Evolutionary conservation across 2,888 invertebrate species (phyloP).

Genomic region (Hypselothyrea guttata): DNA sequence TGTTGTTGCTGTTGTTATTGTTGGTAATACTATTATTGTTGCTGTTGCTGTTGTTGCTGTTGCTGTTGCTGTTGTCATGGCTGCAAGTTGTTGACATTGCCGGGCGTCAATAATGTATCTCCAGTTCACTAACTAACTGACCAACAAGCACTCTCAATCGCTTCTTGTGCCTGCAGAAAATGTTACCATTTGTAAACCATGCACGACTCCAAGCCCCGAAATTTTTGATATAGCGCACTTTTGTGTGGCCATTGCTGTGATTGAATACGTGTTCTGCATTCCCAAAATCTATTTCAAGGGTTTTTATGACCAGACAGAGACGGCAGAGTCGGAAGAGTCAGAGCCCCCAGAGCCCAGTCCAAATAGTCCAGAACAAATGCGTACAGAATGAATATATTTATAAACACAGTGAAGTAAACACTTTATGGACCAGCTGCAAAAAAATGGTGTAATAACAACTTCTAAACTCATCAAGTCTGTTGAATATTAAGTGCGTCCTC

Average conservation of each 20-base stretch:
- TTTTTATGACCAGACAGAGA: conserved; percentile 52
- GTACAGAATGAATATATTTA: conserved; percentile 52
- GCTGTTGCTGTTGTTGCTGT: conserved; percentile 45
- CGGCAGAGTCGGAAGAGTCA: background rate
- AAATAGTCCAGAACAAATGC: conserved; percentile 22
- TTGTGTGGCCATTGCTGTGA: conserved; percentile 78
- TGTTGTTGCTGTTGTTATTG: conserved; percentile 39
- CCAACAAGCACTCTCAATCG: conserved; percentile 21
- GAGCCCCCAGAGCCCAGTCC: conserved; percentile 2
- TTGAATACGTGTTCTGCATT: conserved; percentile 71
- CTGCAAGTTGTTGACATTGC: conserved; percentile 77
- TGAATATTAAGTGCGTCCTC: conserved; percentile 15
- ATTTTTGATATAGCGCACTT: conserved; percentile 76
- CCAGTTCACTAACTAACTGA: conserved; percentile 62
- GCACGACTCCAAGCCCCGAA: conserved; percentile 55
- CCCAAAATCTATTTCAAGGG: conserved; percentile 56
- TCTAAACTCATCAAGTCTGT: conserved; percentile 6
- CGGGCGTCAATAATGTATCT: conserved; percentile 73
- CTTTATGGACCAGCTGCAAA: conserved; percentile 54
- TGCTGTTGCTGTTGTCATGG: conserved; percentile 64
- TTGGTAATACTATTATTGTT: conserved; percentile 48
- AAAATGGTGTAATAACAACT: conserved; percentile 15
- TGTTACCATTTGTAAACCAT: conserved; percentile 66
- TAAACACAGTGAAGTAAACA: conserved; percentile 56
- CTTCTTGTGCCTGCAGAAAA: conserved; percentile 30